Evolutionary conservation across 2,888 invertebrate species (phyloP).

Genomic region (Drosophila peninsularis): DNA sequence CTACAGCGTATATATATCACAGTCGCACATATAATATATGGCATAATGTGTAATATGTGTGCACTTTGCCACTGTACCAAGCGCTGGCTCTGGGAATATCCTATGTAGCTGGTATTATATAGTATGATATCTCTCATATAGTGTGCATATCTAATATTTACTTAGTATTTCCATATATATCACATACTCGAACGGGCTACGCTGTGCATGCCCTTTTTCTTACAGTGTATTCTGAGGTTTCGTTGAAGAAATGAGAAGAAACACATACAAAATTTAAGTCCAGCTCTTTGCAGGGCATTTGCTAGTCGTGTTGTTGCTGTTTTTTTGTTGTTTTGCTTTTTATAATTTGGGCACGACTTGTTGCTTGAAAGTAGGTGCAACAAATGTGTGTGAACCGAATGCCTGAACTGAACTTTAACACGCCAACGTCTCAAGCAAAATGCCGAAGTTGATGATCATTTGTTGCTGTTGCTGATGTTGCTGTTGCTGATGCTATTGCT

Average conservation of each 20-base stretch:
- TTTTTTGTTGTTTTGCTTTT: background rate
- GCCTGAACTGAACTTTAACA: constrained; percentile 76
- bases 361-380: constrained; percentile 37
- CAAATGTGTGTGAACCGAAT: constrained; percentile 36
- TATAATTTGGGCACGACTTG: constrained; percentile 19
- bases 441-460: constrained; percentile 63
- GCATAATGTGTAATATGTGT: too few species aligned
- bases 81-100: too few species aligned
- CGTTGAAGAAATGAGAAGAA: background rate
- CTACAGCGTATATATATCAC: background rate
- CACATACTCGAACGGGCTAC: too few species aligned
- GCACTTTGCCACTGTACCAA: too few species aligned
- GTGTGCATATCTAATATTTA: too few species aligned
- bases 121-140: too few species aligned
- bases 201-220: background rate
- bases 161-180: background rate
- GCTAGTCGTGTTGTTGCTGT: background rate
- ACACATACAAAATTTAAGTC: background rate
- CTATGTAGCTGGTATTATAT: too few species aligned
- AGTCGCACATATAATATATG: too few species aligned
- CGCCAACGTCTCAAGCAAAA: constrained; percentile 57
- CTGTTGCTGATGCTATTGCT: constrained; percentile 32
- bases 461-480: constrained; percentile 24
- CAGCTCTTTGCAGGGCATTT: constrained; percentile 22
- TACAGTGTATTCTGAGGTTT: background rate